These are phyloP conservation scores for Caloenas nicobarica DNA, from an alignment of 2,113 vertebrate species.

Conservation along the genomic window DNA sequence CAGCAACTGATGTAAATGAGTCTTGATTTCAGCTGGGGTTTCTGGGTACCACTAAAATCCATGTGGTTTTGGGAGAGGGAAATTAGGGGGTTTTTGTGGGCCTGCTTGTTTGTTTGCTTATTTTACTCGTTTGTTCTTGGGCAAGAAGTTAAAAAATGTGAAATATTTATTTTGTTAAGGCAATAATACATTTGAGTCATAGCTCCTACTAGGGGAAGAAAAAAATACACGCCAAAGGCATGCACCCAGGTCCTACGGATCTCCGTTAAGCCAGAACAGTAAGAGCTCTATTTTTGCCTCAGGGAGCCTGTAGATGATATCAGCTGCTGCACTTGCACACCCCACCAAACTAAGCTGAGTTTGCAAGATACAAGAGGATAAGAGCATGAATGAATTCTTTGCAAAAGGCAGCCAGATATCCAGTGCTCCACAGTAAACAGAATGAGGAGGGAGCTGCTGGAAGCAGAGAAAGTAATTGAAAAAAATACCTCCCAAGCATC, in stretches of 20 bases:
- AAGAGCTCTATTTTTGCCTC: background rate
- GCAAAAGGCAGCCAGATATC: background rate
- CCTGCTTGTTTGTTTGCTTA: background rate
- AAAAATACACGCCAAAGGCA: background rate
- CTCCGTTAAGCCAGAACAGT: background rate
- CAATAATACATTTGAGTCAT: background rate
- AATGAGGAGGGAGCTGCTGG: background rate
- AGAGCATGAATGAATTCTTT: background rate
- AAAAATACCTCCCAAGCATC: background rate
- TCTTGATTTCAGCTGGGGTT: background rate
- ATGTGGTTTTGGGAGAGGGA: background rate
- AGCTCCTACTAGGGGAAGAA: background rate
- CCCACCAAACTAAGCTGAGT: slow-evolving; percentile 2
- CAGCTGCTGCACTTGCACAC: background rate
- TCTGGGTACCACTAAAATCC: background rate
- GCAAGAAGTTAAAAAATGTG: background rate
- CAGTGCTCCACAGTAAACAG: accelerated
- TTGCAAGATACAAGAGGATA: slow-evolving; percentile 27
- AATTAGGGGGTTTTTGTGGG: background rate
- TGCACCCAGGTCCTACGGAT: background rate
- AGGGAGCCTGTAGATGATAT: background rate
- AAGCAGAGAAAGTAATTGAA: background rate
- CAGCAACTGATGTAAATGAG: background rate
- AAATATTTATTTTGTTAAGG: background rate
- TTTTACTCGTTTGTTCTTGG: background rate